phyloP scores from a whole-genome alignment of 2,113 vertebrate species.

The Australoheros scitulus region DNA sequence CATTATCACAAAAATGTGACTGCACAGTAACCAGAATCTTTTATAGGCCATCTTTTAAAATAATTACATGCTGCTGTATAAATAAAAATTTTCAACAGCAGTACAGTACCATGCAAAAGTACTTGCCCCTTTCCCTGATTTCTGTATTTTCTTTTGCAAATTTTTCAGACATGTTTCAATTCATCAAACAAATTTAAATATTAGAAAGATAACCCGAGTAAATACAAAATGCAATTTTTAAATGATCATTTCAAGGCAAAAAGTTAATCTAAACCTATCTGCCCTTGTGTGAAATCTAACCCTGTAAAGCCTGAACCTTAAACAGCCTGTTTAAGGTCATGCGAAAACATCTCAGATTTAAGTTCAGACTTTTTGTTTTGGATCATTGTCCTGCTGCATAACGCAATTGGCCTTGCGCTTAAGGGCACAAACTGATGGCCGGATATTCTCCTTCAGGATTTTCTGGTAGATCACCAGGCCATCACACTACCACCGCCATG shows the following conservation, averaged over 20 bases:
- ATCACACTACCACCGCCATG: background rate
- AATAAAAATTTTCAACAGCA: background rate
- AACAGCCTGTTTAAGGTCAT: too few species aligned
- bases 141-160: background rate
- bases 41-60: background rate
- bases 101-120: background rate
- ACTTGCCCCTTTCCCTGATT: rapidly evolving
- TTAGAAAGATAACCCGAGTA: background rate
- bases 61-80: background rate
- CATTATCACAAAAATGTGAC: background rate
- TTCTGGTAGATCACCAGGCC: too few species aligned
- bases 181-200: background rate
- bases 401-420: too few species aligned
- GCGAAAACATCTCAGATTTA: too few species aligned
- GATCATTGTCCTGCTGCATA: too few species aligned
- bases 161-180: background rate
- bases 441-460: too few species aligned
- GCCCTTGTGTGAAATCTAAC: background rate
- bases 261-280: background rate
- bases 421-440: too few species aligned
- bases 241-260: background rate
- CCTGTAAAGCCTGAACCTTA: too few species aligned
- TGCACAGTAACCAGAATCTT: background rate
- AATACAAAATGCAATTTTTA: background rate
- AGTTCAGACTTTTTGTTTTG: too few species aligned